These are phyloP conservation scores for Onchidella celtica DNA, from an alignment of 2,888 invertebrate species.

Conservation along the genomic window DNA sequence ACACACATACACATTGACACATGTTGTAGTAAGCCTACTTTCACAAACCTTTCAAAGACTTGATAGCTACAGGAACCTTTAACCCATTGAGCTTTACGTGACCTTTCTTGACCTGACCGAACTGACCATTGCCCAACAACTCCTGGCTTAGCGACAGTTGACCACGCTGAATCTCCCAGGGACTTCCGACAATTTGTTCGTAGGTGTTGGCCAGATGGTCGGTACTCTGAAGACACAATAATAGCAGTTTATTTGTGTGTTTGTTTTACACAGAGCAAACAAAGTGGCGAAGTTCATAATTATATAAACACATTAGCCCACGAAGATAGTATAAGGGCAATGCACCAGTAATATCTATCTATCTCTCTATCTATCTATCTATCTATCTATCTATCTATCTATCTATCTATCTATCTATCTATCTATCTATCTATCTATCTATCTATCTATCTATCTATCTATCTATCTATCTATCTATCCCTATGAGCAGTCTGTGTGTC, in stretches of 20 bases:
- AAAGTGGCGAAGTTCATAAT: too few relatives aligned
- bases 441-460: background rate
- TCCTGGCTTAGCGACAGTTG: slow-evolving; percentile 69
- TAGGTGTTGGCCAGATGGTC: slow-evolving; percentile 63
- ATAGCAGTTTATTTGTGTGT: too few relatives aligned
- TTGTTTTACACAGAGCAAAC: too few relatives aligned
- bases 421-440: background rate
- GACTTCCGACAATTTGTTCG: slow-evolving; percentile 70
- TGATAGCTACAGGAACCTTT: slow-evolving; percentile 71
- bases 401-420: background rate
- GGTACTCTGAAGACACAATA: slow-evolving; percentile 15
- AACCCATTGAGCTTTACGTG: slow-evolving; percentile 67
- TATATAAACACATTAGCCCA: too few relatives aligned
- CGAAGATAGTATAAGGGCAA: too few relatives aligned
- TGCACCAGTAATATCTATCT: too few relatives aligned
- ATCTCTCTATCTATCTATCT: too few relatives aligned
- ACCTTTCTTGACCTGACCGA: slow-evolving; percentile 73
- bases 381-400: too few relatives aligned
- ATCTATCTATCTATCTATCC: too few relatives aligned
- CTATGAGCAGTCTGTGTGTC: too few relatives aligned
- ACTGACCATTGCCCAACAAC: slow-evolving; percentile 73
- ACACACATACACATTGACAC: too few relatives aligned
- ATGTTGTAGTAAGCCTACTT: too few relatives aligned
- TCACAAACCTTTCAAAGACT: slow-evolving; percentile 71
- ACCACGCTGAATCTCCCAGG: slow-evolving; percentile 70